phyloP scores from a whole-genome alignment of 1,140 invertebrate species.

The Daktulosphaira vitifoliae region DNA sequence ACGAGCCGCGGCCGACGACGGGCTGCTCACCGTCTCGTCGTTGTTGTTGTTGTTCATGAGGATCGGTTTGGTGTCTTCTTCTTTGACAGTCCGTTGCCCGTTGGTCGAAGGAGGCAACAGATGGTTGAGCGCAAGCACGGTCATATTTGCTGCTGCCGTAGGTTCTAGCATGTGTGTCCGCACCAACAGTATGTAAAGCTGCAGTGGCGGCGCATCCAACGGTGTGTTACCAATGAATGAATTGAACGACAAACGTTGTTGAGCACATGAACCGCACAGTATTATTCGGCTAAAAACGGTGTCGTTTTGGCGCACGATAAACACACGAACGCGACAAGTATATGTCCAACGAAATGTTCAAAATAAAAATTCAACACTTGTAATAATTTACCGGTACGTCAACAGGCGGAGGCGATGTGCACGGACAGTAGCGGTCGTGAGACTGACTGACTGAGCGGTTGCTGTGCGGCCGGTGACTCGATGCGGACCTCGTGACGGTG shows the following conservation, averaged over 20 bases:
- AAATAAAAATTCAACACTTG: neutral
- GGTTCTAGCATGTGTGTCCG: conserved; percentile 36
- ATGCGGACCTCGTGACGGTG: neutral
- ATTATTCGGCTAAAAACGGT: no score
- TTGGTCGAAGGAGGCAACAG: conserved; percentile 27
- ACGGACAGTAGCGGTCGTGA: neutral
- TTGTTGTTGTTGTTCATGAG: conserved; percentile 32
- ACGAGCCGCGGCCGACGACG: conserved; percentile 39
- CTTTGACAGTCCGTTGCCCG: neutral
- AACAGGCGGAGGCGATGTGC: neutral
- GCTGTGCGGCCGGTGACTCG: neutral
- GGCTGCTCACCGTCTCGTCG: conserved; percentile 40
- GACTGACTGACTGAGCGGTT: neutral
- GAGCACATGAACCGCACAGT: no score
- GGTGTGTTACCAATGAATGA: neutral
- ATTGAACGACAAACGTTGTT: neutral
- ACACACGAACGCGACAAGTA: no score
- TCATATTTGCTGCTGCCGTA: conserved; percentile 35
- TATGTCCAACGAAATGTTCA: no score
- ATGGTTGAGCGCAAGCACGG: conserved; percentile 35
- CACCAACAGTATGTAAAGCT: conserved; percentile 17
- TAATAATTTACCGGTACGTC: no score
- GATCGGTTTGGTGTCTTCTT: no score
- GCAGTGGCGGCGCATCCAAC: conserved; percentile 12
- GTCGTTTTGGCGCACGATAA: no score